phyloP scores from a whole-genome alignment of 2,888 invertebrate genomes.

The Sarcophaga carnaria region DNA sequence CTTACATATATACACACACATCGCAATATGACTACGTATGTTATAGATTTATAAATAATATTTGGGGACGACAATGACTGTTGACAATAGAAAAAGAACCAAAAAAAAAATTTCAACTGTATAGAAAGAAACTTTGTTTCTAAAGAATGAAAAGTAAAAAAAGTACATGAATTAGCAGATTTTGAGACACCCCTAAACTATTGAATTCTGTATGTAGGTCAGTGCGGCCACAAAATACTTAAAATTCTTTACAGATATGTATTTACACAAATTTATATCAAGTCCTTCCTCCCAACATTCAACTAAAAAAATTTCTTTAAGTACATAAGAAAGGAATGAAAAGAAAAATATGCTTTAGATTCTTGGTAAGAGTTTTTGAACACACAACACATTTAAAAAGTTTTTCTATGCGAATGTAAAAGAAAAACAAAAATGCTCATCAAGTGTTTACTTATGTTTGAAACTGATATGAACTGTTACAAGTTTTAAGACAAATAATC shows the following conservation, averaged over 20 bases:
- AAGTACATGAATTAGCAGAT: constrained; percentile 48
- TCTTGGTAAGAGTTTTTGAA: background rate
- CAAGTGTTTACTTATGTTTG: constrained; percentile 46
- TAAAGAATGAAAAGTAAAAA: constrained; percentile 26
- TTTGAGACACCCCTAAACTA: constrained; percentile 53
- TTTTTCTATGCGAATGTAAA: constrained; percentile 13
- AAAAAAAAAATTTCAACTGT: constrained; percentile 2
- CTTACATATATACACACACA: background rate
- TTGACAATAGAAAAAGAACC: background rate
- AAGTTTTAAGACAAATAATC: background rate
- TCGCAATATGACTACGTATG: background rate
- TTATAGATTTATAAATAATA: background rate
- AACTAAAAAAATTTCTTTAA: too few relatives aligned
- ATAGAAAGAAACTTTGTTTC: constrained; percentile 42
- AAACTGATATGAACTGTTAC: constrained; percentile 7
- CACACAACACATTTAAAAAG: background rate
- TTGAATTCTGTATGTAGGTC: constrained; percentile 60
- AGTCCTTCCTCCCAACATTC: background rate
- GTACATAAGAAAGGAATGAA: too few relatives aligned
- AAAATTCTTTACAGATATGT: constrained; percentile 52
- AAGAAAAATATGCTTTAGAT: too few relatives aligned
- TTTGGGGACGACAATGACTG: background rate
- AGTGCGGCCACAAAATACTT: constrained; percentile 61
- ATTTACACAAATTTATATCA: background rate
- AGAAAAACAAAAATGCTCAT: background rate